Evolutionary conservation across 2,888 invertebrate genomes (phyloP).

Genomic region (Drosophila imparisetae): DNA sequence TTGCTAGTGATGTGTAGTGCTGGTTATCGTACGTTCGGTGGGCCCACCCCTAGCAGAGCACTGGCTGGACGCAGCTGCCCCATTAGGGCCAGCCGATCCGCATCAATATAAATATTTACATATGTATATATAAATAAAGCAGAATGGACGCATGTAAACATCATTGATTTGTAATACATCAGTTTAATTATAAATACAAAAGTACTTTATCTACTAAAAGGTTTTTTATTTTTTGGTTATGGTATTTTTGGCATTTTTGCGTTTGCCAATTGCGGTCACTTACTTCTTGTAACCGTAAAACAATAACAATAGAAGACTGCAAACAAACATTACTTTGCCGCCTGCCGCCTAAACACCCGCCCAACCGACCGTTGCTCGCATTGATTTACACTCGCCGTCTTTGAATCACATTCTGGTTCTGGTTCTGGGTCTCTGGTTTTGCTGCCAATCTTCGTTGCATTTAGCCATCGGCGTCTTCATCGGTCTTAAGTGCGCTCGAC

Average conservation of each 20-base stretch:
- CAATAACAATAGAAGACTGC: constrained; percentile 59
- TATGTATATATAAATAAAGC: neutral
- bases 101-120: neutral
- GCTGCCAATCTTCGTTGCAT: constrained; percentile 50
- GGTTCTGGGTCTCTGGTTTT: constrained; percentile 36
- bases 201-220: neutral
- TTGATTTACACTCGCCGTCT: constrained; percentile 39
- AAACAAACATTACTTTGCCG: constrained; percentile 67
- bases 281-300: constrained; percentile 44
- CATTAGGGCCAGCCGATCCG: too few relatives aligned
- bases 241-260: constrained; percentile 23
- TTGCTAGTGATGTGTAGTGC: neutral
- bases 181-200: neutral
- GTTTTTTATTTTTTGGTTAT: neutral
- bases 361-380: constrained; percentile 46
- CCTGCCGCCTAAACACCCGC: constrained; percentile 28
- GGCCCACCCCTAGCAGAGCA: neutral
- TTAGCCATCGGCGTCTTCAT: constrained; percentile 36
- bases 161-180: neutral
- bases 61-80: neutral
- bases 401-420: constrained; percentile 43
- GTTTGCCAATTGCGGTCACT: constrained; percentile 31
- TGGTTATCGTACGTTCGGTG: neutral
- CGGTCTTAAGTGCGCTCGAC: constrained; percentile 14
- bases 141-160: neutral